phyloP scores from a whole-genome alignment of 2,113 vertebrate species.

The Dipodomys spectabilis region DNA sequence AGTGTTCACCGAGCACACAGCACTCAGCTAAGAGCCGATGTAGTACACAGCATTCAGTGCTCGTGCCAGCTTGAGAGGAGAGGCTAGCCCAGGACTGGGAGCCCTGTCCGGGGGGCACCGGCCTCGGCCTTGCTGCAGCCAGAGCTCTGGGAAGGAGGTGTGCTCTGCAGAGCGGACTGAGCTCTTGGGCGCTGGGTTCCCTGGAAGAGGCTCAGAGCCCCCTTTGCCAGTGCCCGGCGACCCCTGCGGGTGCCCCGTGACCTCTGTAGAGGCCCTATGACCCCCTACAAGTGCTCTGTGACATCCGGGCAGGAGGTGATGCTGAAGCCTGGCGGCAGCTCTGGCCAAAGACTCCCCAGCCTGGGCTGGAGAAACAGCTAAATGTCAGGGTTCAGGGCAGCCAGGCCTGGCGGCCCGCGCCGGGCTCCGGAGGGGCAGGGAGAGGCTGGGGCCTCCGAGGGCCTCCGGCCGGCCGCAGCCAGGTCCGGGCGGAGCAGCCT shows the following conservation, averaged over 20 bases:
- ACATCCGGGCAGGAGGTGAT: neutral
- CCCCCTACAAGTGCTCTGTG: neutral
- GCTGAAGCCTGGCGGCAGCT: neutral
- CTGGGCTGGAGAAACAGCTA: slow-evolving; percentile 44
- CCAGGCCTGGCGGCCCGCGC: slow-evolving; percentile 60
- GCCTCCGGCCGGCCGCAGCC: slow-evolving; percentile 57
- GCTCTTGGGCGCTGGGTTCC: neutral
- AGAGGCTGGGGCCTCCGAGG: neutral
- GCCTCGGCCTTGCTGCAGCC: neutral
- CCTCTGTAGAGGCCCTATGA: neutral
- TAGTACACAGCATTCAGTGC: too few relatives aligned
- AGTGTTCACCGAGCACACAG: too few relatives aligned
- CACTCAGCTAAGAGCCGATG: too few relatives aligned
- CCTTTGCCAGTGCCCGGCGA: neutral
- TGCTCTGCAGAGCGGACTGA: neutral
- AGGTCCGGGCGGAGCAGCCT: slow-evolving; percentile 64
- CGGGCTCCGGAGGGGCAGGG: neutral
- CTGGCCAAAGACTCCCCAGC: neutral
- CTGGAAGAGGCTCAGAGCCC: neutral
- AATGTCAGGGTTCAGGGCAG: slow-evolving; percentile 74
- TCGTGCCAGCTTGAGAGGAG: neutral
- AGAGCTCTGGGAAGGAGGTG: neutral
- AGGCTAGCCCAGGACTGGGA: neutral
- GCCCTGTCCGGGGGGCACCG: too few relatives aligned
- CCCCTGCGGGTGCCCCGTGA: neutral